Evolutionary conservation across 1,140 invertebrate genomes (phyloP).

Genomic region (Diachasma alloeum): DNA sequence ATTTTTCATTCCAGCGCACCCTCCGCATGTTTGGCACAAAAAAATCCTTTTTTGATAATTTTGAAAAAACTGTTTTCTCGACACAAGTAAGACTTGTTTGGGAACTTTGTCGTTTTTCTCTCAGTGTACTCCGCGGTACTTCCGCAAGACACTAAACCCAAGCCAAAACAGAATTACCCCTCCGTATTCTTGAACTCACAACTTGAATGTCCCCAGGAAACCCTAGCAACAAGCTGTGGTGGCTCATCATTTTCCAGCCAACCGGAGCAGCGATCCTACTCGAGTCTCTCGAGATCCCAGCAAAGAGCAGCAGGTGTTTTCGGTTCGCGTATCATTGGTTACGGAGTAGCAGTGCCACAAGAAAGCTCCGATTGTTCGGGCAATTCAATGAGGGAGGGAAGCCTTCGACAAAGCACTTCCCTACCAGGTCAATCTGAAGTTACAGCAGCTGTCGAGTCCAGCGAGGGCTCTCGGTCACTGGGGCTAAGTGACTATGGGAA

Average conservation of each 20-base stretch:
- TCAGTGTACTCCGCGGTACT: too few relatives aligned
- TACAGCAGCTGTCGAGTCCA: neutral
- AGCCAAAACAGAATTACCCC: too few relatives aligned
- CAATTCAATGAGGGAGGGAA: slow-evolving; percentile 49
- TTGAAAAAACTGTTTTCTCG: too few relatives aligned
- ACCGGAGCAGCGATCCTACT: slow-evolving; percentile 56
- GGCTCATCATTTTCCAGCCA: slow-evolving; percentile 37
- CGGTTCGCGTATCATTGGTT: slow-evolving; percentile 44
- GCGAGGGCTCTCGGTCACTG: neutral
- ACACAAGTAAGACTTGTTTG: too few relatives aligned
- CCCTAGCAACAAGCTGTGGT: slow-evolving; percentile 51
- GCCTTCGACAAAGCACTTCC: slow-evolving; percentile 23
- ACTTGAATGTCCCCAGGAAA: slow-evolving; percentile 46
- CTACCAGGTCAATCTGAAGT: neutral
- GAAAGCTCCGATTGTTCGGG: slow-evolving; percentile 55
- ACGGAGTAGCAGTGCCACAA: slow-evolving; percentile 33
- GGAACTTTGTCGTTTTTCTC: too few relatives aligned
- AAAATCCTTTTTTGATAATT: too few relatives aligned
- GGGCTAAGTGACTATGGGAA: neutral
- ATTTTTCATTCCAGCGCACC: too few relatives aligned
- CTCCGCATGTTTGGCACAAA: too few relatives aligned
- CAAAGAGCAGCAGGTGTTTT: slow-evolving; percentile 45
- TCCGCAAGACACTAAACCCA: too few relatives aligned
- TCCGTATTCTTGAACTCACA: neutral
- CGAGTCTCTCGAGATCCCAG: slow-evolving; percentile 56